Conservation (phyloP, 2,797 vertebrate genomes). For the Megaceryle alcyon region DNA sequence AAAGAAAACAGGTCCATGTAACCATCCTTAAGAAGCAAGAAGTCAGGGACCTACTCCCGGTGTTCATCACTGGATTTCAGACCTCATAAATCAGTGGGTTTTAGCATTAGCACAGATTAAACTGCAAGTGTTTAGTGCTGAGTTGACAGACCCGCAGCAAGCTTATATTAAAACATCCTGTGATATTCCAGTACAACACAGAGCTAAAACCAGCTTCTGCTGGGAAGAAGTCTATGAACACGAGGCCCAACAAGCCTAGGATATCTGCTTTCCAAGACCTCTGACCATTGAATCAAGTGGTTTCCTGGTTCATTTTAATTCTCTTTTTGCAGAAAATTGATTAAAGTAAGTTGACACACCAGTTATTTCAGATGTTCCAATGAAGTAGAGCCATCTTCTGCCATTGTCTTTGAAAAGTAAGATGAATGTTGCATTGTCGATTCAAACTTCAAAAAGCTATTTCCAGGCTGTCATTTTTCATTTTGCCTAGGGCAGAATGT, state of each 20-base stretch:
- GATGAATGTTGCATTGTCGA: conserved; percentile 8
- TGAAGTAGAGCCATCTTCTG: conserved; percentile 14
- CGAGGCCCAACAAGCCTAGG: neutral
- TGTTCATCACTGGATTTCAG: neutral
- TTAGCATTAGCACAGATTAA: neutral
- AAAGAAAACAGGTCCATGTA: neutral
- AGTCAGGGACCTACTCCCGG: neutral
- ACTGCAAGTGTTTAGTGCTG: neutral
- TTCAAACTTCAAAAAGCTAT: conserved; percentile 61
- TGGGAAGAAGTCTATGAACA: neutral
- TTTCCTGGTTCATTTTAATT: neutral
- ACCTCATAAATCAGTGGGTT: neutral
- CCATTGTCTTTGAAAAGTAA: conserved; percentile 21
- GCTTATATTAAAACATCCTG: neutral
- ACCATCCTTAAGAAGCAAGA: neutral
- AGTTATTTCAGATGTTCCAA: neutral
- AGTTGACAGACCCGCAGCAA: neutral
- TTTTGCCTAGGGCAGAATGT: conserved; percentile 37
- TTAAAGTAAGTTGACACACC: neutral
- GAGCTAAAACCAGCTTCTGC: neutral
- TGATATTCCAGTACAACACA: neutral
- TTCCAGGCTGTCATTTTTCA: conserved; percentile 55
- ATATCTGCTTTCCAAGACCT: neutral
- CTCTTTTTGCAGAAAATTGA: neutral
- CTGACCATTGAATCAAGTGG: neutral